These are phyloP conservation scores for Pyrrhosoma nymphula DNA, from an alignment of 2,888 invertebrate genomes.

Conservation along the genomic window DNA sequence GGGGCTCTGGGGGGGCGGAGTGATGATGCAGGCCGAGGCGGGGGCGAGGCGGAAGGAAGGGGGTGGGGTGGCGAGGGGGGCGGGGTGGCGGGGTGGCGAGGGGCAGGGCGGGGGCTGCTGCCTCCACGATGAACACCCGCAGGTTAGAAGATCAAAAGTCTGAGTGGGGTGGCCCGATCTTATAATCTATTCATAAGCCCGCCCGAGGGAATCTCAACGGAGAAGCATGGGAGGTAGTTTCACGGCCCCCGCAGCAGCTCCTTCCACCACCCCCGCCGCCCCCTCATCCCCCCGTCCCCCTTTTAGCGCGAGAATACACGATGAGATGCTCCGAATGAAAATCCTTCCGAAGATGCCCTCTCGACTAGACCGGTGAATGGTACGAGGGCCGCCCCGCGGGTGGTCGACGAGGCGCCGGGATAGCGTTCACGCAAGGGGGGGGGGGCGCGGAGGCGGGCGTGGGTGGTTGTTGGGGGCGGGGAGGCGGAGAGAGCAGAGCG, in stretches of 20 bases:
- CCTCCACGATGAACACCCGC: constrained; percentile 43
- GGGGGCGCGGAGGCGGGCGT: neutral
- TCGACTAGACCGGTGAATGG: constrained; percentile 54
- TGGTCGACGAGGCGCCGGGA: constrained; percentile 29
- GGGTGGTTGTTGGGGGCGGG: no score
- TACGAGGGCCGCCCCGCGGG: constrained; percentile 49
- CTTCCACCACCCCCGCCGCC: neutral
- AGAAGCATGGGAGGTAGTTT: constrained; percentile 5
- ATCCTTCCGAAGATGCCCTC: constrained; percentile 30
- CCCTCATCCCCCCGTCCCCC: neutral
- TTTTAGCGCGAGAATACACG: constrained; percentile 61
- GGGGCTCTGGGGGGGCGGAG: neutral
- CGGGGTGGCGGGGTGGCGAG: neutral
- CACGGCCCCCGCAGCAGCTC: neutral
- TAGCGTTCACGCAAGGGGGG: neutral
- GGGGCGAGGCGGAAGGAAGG: neutral
- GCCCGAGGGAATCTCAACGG: constrained; percentile 56
- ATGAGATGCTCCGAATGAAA: constrained; percentile 57
- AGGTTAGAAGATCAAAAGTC: constrained; percentile 63
- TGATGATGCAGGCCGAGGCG: neutral
- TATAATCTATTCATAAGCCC: constrained; percentile 65
- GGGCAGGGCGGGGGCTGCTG: neutral
- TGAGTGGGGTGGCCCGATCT: constrained; percentile 52
- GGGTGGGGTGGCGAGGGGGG: neutral
- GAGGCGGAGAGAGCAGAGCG: neutral